These are phyloP conservation scores for Propithecus deckenii DNA, from an alignment of 2,797 vertebrate species.

Conservation along the genomic window DNA sequence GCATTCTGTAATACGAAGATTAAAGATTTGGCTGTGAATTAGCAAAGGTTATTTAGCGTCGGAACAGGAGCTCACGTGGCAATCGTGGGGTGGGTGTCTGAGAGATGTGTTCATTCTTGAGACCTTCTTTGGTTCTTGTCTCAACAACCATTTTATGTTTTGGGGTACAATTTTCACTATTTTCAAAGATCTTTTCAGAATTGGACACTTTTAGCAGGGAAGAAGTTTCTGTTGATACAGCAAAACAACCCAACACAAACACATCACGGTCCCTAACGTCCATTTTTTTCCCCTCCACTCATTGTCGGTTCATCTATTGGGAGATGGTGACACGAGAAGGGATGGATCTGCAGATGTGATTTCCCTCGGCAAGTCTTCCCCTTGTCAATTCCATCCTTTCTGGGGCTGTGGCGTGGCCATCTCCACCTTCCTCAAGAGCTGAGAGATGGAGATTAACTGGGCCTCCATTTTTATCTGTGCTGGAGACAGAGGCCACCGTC, in stretches of 20 bases:
- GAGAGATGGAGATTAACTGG: neutral
- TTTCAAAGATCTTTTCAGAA: neutral
- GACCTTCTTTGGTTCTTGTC: neutral
- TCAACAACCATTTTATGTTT: neutral
- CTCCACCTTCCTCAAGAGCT: neutral
- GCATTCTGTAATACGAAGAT: constrained; percentile 59
- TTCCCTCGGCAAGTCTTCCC: neutral
- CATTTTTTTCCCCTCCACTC: too few relatives aligned
- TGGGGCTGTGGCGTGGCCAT: too few relatives aligned
- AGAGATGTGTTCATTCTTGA: accelerated
- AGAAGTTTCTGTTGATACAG: neutral
- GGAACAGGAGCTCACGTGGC: neutral
- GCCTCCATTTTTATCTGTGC: neutral
- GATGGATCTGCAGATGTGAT: too few relatives aligned
- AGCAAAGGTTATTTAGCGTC: neutral
- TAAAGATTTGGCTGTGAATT: constrained; percentile 58
- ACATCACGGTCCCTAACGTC: too few relatives aligned
- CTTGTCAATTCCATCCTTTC: neutral
- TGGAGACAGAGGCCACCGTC: neutral
- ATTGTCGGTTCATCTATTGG: neutral
- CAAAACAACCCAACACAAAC: accelerated
- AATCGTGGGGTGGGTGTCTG: neutral
- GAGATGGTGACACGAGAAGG: neutral
- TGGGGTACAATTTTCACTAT: neutral
- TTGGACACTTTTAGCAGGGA: neutral